Percentiles rank a stretch among this genome's conserved stretches.
Conservation (phyloP, 1,140 invertebrate genomes). For the Drosophila tropicalis region DNA sequence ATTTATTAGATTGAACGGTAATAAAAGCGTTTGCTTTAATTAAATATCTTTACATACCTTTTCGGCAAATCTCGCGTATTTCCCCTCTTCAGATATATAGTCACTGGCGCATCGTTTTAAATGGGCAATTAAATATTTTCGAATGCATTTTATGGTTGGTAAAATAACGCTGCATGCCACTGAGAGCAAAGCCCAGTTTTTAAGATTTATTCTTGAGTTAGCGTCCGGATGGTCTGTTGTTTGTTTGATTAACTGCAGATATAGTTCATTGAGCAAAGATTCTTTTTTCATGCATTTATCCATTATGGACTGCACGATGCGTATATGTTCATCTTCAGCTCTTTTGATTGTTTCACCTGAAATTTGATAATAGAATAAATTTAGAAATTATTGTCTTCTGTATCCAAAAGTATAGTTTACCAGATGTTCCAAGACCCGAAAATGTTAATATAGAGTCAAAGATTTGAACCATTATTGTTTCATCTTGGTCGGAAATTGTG, state of each 20-base stretch:
- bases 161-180: conserved; percentile 94
- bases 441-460: conserved; percentile 91
- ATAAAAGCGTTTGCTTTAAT: too few relatives aligned
- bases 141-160: conserved; percentile 91
- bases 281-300: conserved; percentile 96
- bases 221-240: conserved; percentile 97
- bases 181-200: conserved; percentile 96
- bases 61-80: conserved; percentile 96
- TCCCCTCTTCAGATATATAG: conserved; percentile 95
- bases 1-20: not conserved
- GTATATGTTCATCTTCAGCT: conserved; percentile 93
- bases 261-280: conserved; percentile 94
- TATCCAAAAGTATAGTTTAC: conserved; percentile 38
- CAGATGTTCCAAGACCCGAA: conserved; percentile 92
- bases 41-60: conserved; percentile 85
- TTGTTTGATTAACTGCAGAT: conserved; percentile 95
- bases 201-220: conserved; percentile 92
- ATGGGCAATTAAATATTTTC: conserved; percentile 95
- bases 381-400: too few relatives aligned
- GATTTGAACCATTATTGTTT: conserved; percentile 92
- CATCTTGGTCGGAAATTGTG: conserved; percentile 93
- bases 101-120: conserved; percentile 94
- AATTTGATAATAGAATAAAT: not conserved
- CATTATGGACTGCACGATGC: conserved; percentile 93
- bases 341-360: conserved; percentile 75